A percentile compares a stretch with the other conserved stretches of the same genome.
phyloP scores from a whole-genome alignment of 35 echinoderm and acorn worm species.

The Ophiothrix spiculata region DNA sequence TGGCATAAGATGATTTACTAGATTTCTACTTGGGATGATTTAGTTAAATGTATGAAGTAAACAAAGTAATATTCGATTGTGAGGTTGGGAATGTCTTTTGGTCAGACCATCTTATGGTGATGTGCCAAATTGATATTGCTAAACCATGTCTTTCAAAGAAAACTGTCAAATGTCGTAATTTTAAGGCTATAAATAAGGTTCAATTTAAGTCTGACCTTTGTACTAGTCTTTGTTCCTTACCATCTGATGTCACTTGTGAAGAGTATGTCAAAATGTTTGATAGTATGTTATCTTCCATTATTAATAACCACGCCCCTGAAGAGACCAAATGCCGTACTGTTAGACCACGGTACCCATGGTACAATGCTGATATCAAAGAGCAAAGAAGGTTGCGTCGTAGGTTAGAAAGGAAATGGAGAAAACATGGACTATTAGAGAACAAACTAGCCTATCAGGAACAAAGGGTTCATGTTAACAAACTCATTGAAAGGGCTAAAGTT shows the following conservation, averaged over 20 bases:
- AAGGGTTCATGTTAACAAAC: background rate
- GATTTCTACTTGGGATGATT: no score
- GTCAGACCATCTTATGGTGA: background rate
- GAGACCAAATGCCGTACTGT: background rate
- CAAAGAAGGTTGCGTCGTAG: no score
- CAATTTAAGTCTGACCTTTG: background rate
- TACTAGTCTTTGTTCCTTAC: background rate
- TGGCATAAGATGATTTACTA: no score
- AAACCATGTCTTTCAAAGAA: background rate
- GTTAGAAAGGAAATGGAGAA: conserved; percentile 15
- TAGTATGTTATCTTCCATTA: background rate
- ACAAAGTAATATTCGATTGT: no score
- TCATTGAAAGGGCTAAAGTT: background rate
- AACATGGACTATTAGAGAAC: background rate
- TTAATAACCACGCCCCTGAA: conserved; percentile 9
- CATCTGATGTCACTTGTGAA: conserved; percentile 7
- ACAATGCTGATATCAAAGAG: conserved; percentile 8
- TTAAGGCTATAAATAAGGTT: background rate
- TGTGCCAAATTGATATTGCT: conserved; percentile 4
- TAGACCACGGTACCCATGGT: conserved; percentile 17
- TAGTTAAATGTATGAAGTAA: no score
- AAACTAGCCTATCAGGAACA: background rate
- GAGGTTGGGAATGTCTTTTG: background rate
- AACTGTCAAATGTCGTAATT: conserved; percentile 9
- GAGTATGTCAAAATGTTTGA: conserved; percentile 1